Base-by-base conservation (phyloP, 2,888 invertebrate species). In the Drosophila robusta region DNA sequence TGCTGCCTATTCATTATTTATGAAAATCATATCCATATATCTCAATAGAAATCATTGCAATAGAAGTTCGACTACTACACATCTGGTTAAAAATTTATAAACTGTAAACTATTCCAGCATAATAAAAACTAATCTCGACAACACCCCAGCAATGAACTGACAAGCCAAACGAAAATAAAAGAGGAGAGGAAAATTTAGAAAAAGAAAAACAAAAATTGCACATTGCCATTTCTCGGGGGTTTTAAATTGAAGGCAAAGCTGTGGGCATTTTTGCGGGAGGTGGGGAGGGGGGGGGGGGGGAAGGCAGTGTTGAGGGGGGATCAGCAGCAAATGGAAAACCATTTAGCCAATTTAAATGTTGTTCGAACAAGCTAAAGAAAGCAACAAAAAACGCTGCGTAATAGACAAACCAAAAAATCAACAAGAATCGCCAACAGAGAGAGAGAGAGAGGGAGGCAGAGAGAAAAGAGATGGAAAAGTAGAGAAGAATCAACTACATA, bases 341-440 rank as follows among this genome's bases (percentile, higher is more conserved):
- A 80, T 80, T 80, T 78, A 80, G 79, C 85, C 79, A 80, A 80
- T 80, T 80, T 80, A 85, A 84, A 85, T 81, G 81, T 70, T 81
- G 85, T 81, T 78, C 70, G 78, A 80, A 84, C 81, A 70, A 77
- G 78, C 64, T 38, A 49, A 46, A 54, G 45, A 50, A 75, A 45
- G 45, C 49, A 64, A 49, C 52, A 71, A 61, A 38, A 49, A 47
- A 18, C 44, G 24, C 50, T 49, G 47, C 47, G 63, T 68, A 80
- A 73, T 64, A 66, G 77, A 66, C 62, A 80, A 80, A 69, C 69
- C 65, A 65, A 66, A 73, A 63, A 84, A 79, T 66, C 84, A 83
- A 80, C 78, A 77, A 71, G 55, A 61, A 64, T 55, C 24, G 29
- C 36, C 14, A 32, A 16, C 24, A 34, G 16, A 18, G 26, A 55